phyloP scores from a whole-genome alignment of 2,888 invertebrate genomes.

The Drosophila vallismaia region DNA sequence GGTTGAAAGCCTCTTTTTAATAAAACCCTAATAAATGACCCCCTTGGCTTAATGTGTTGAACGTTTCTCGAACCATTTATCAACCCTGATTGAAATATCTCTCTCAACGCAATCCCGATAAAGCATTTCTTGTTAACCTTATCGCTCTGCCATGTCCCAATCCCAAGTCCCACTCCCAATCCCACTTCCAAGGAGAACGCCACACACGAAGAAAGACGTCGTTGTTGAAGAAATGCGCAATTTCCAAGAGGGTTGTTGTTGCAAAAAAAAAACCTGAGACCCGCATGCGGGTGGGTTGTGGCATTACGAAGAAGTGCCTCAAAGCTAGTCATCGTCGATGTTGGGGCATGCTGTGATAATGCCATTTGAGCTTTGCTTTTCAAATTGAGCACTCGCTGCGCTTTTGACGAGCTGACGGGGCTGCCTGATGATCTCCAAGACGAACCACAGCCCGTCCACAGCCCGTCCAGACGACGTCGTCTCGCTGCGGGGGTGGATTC shows the following conservation, averaged over 20 bases:
- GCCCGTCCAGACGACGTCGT: slow-evolving; percentile 7
- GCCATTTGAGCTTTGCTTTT: slow-evolving; percentile 74
- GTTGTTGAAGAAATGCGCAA: slow-evolving; percentile 59
- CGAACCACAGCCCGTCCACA: slow-evolving; percentile 13
- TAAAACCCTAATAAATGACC: slow-evolving; percentile 24
- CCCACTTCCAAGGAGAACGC: slow-evolving; percentile 21
- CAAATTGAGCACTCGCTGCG: slow-evolving; percentile 77
- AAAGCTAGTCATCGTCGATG: neutral
- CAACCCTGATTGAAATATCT: slow-evolving; percentile 46
- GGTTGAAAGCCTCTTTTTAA: slow-evolving; percentile 26
- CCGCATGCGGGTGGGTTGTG: slow-evolving; percentile 72
- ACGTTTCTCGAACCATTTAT: slow-evolving; percentile 31
- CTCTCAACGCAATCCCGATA: slow-evolving; percentile 36
- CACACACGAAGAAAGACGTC: slow-evolving; percentile 51
- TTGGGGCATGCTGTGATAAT: slow-evolving; percentile 74
- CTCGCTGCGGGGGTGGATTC: slow-evolving; percentile 48
- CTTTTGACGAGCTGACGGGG: slow-evolving; percentile 34
- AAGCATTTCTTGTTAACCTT: slow-evolving; percentile 42
- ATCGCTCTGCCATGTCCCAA: slow-evolving; percentile 42
- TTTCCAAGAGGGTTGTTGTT: slow-evolving; percentile 53
- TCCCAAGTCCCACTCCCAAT: too few species aligned
- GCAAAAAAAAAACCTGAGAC: slow-evolving; percentile 63
- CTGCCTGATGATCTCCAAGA: slow-evolving; percentile 58
- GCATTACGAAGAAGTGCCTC: neutral
- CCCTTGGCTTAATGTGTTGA: slow-evolving; percentile 28